phyloP scores from a whole-genome alignment of 2,113 vertebrate genomes.

The Nesoenas mayeri region DNA sequence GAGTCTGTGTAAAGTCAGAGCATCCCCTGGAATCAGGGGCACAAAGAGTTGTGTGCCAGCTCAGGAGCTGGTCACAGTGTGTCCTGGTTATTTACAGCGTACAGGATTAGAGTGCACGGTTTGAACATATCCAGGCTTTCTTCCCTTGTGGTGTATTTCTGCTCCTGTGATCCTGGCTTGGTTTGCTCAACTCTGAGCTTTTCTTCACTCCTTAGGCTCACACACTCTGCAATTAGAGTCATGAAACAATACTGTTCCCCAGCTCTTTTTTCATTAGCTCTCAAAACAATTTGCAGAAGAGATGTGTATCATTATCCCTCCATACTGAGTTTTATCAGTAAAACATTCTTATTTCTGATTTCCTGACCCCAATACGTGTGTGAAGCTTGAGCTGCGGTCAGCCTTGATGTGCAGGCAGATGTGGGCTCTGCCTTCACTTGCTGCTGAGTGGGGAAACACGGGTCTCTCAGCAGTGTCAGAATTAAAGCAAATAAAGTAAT shows the following conservation, averaged over 20 bases:
- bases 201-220: background rate
- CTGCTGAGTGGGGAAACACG: background rate
- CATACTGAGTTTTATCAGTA: background rate
- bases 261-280: background rate
- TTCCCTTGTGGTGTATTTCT: background rate
- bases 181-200: background rate
- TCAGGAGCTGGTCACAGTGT: background rate
- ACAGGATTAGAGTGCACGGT: accelerated
- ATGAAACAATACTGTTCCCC: background rate
- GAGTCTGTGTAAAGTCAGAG: background rate
- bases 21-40: background rate
- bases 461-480: background rate
- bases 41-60: accelerated
- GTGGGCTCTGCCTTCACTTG: accelerated
- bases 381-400: accelerated
- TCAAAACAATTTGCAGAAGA: background rate
- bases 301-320: background rate
- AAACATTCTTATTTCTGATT: accelerated
- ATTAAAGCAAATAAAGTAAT: background rate
- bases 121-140: background rate
- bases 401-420: background rate
- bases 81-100: background rate
- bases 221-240: background rate
- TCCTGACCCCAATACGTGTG: accelerated
- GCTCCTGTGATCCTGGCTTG: background rate